Evolutionary conservation across 1,140 invertebrate species (phyloP), one percentile per base, ranked within the genome.

Genomic region (Eriocheir sinensis): DNA sequence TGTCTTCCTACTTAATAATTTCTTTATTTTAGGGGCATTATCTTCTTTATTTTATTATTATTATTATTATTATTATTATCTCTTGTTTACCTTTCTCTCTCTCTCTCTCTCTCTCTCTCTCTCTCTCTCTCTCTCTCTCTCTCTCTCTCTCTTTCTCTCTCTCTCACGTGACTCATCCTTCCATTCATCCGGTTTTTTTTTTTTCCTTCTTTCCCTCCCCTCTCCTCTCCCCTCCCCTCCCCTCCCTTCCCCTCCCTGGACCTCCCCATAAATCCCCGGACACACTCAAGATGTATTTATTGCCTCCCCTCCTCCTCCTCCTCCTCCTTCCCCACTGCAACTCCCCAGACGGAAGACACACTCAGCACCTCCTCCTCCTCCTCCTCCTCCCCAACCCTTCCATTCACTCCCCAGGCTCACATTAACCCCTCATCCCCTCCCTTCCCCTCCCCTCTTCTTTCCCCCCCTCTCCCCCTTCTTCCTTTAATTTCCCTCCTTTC

Each of bases 101-200:
- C 44, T 15, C 53, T 60, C 53, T 21, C 17, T 21, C 53, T 60
- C 53, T 60, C 53, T 60, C 53, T 60, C 53, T 60, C 53, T 60
- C 36, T 83, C 81, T 83, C 81, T 83, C 81, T 83, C 81, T 83
- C 81, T 83, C 81, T 83, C 81, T 83, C 81, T 83, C 81, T 83
- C 81, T 83, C 81, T 83, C 81, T 83, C 81, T 83, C 81, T 83
- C 81, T 83, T 30, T 83, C 81, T 83, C 81, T 83, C 81, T 83
- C 81, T 83, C 81, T 83, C 81, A 32, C 81, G 21, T 21, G 3
- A 3, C 30, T 32, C 30, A 3, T 21, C 21, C 81, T 83, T 21
- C 21, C 81, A 32, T 21, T 17, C 21, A 3, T 12, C 30, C 21
- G 30, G 34, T 34, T 85, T 34, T 85, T 34, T 85, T 34, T 85